Evolutionary conservation across 1,140 invertebrate species (phyloP).

Genomic region (Anagrus nilaparvatae): DNA sequence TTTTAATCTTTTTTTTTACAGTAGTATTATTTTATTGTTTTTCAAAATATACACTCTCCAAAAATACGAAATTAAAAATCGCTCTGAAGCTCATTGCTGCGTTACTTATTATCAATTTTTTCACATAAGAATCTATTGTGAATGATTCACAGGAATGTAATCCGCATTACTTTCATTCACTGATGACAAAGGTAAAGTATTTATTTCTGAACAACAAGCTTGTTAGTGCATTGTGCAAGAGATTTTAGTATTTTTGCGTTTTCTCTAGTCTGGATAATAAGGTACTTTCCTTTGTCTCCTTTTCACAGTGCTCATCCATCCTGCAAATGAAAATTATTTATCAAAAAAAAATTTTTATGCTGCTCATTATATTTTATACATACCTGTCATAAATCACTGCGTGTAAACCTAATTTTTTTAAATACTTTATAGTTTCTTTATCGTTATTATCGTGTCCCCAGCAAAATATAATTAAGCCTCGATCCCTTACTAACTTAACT

Average conservation of each 20-base stretch:
- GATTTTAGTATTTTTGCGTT: conserved; percentile 54
- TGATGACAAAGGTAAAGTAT: too few species aligned
- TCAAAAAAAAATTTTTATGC: conserved; percentile 1
- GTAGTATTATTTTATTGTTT: too few species aligned
- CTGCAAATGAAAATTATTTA: conserved; percentile 27
- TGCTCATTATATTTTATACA: conserved; percentile 17
- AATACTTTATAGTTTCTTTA: conserved; percentile 68
- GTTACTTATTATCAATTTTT: conserved; percentile 18
- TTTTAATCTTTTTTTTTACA: too few species aligned
- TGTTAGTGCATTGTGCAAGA: conserved; percentile 40
- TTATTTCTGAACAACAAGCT: conserved; percentile 23
- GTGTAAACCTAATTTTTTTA: conserved; percentile 80
- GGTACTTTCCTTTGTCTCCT: conserved; percentile 77
- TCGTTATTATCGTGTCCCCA: conserved; percentile 95
- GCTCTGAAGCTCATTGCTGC: too few species aligned
- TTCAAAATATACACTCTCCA: too few species aligned
- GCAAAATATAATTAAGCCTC: conserved; percentile 79
- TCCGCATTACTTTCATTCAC: too few species aligned
- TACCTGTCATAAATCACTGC: conserved; percentile 88
- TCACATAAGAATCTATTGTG: conserved; percentile 20
- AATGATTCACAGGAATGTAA: too few species aligned
- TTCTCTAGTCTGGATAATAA: conserved; percentile 64
- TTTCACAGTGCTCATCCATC: conserved; percentile 65
- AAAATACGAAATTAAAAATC: too few species aligned
- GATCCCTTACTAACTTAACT: conserved; percentile 63